These are phyloP conservation scores for Metacarcinus magister DNA, from an alignment of 2,888 invertebrate species.

Conservation along the genomic window DNA sequence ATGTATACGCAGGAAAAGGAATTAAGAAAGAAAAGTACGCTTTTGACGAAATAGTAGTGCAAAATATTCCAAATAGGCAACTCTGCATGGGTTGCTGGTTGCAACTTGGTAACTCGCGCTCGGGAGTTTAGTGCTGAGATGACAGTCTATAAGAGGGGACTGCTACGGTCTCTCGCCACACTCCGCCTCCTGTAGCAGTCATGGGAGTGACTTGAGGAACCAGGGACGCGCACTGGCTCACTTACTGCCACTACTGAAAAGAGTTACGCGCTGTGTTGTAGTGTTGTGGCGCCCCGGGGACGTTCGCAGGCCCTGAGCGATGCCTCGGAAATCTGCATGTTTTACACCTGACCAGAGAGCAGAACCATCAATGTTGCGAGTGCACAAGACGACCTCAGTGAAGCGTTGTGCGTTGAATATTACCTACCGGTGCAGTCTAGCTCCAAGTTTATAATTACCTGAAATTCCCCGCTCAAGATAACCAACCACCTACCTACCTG, in stretches of 20 bases:
- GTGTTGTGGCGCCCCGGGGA: background rate
- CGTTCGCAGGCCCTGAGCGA: slow-evolving; percentile 30
- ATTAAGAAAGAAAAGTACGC: background rate
- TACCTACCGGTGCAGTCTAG: slow-evolving; percentile 33
- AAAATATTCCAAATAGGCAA: slow-evolving; percentile 57
- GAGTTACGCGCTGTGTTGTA: slow-evolving; percentile 6
- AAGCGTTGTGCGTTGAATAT: slow-evolving; percentile 14
- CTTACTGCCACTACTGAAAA: slow-evolving; percentile 19
- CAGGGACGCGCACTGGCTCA: slow-evolving; percentile 44
- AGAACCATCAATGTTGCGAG: slow-evolving; percentile 51
- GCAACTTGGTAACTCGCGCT: slow-evolving; percentile 57
- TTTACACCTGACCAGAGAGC: slow-evolving; percentile 53
- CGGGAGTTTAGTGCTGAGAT: slow-evolving; percentile 61
- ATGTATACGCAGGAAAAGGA: background rate
- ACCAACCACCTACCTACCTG: slow-evolving; percentile 61
- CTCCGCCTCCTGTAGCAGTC: slow-evolving; percentile 56
- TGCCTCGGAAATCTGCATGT: slow-evolving; percentile 55
- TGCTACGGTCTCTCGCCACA: slow-evolving; percentile 27
- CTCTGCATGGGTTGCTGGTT: slow-evolving; percentile 51
- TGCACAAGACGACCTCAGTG: slow-evolving; percentile 59
- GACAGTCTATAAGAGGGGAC: slow-evolving; percentile 59
- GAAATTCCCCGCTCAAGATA: slow-evolving; percentile 31
- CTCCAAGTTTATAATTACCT: background rate
- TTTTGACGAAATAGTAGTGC: background rate
- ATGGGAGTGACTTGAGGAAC: slow-evolving; percentile 59